phyloP scores from a whole-genome alignment of 35 echinoderm and acorn worm genomes.

The Apostichopus japonicus region DNA sequence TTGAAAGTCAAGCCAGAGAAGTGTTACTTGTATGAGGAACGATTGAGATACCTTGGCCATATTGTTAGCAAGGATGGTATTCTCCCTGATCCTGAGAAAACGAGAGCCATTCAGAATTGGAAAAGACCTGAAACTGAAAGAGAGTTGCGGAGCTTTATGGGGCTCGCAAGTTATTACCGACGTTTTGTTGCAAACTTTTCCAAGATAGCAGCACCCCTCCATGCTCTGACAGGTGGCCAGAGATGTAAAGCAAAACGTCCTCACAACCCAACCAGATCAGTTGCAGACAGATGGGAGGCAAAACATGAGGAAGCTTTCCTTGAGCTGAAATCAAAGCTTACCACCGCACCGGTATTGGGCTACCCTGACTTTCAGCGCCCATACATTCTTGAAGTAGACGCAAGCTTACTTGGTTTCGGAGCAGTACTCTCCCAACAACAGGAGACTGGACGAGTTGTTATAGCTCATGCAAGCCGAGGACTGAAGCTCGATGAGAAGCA shows the following conservation, averaged over 20 bases:
- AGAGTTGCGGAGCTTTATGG: slow-evolving; percentile 65
- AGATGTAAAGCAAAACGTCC: slow-evolving; percentile 12
- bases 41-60: not conserved
- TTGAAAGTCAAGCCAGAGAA: not conserved
- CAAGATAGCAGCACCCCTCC: slow-evolving; percentile 74
- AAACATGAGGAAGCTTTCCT: slow-evolving; percentile 39
- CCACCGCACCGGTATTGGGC: slow-evolving; percentile 7
- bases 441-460: slow-evolving; percentile 38
- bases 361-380: slow-evolving; percentile 5
- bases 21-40: not conserved
- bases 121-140: slow-evolving; percentile 41
- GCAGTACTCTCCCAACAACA: slow-evolving; percentile 80
- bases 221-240: slow-evolving; percentile 46
- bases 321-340: not conserved
- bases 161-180: slow-evolving; percentile 73
- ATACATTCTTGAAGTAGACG: slow-evolving; percentile 41
- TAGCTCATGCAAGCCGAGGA: slow-evolving; percentile 71
- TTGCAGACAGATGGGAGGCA: slow-evolving; percentile 57
- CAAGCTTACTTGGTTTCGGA: slow-evolving; percentile 61
- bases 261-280: slow-evolving; percentile 7
- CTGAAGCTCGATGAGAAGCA: slow-evolving; percentile 58
- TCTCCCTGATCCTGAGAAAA: slow-evolving; percentile 65
- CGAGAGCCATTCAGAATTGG: slow-evolving; percentile 61
- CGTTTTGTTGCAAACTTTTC: slow-evolving; percentile 69
- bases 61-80: slow-evolving; percentile 35